Base-by-base conservation (phyloP, 1,140 invertebrate species). In the Lepidotrigona ventralis region DNA sequence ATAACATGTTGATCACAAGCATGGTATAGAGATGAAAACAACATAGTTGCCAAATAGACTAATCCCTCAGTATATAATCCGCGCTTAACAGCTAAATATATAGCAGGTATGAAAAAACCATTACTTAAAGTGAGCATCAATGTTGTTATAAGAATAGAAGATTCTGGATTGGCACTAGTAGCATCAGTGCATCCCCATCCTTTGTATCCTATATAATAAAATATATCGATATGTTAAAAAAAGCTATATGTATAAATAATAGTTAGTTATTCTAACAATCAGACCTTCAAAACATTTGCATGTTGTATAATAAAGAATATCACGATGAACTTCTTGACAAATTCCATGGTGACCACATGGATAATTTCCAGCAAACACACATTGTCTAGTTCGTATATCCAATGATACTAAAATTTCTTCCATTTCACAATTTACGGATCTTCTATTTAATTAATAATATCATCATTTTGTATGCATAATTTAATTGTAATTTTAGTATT, bases 181-280 rank as follows among this genome's bases (percentile, higher is more conserved):
- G 95, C 95, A 92, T 99, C 98, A 0, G 96, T 97, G 91, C 98
- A 99, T 69, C 96, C 97, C 96, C 97, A 98, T 81, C 98, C 96
- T 92, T 94, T 93, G 91, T 95, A 96, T 79, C 96, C 96, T 96
- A 87, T 46, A 85, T 88, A 70, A 85, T 72, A 73, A 79, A 75
- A 75, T 26, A 70, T 46, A 73, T 64, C 53, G 69, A 64, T n/a
- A 83, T 17, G 23, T 21, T 26, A 26, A 23, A 63, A 75, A 69
- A 26, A 58, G 39, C 3, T 60, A 15, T 60, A 14, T 29, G 17
- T 15, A 53, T 56, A 39, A 26, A 19, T 12, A 60, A 26, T 73
- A 29, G 1, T 46, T 75, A 69, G 74, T 46, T 85, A 77, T 46
- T 73, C 5, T 74, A 66, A 68, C 84, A 63, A 63, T 71, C 69